phyloP scores from a whole-genome alignment of 2,113 vertebrate genomes.

The Stomatorhinus ivindoensis region DNA sequence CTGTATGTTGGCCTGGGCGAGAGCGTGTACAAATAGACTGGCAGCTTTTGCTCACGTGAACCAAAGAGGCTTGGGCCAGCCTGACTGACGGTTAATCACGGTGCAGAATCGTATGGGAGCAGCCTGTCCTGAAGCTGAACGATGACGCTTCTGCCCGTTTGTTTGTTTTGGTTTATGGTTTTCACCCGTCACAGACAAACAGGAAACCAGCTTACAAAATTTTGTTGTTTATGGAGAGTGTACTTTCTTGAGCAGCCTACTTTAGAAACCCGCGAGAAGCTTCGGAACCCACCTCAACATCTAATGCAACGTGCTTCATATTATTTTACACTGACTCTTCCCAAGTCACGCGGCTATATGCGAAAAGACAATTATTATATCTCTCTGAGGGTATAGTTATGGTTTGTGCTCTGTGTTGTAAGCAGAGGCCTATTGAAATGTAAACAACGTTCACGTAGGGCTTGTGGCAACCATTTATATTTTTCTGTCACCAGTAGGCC shows the following conservation, averaged over 20 bases:
- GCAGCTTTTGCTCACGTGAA: neutral
- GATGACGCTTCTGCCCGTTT: neutral
- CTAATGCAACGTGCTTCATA: neutral
- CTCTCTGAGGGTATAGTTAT: neutral
- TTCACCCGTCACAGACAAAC: neutral
- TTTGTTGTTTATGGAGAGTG: neutral
- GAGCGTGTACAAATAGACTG: neutral
- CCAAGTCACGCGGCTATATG: neutral
- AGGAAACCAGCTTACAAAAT: neutral
- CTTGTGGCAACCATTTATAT: neutral
- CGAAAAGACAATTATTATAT: neutral
- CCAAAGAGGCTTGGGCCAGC: neutral
- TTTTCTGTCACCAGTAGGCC: neutral
- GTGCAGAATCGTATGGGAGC: neutral
- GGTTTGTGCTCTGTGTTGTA: neutral
- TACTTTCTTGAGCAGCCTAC: neutral
- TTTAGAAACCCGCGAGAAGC: neutral
- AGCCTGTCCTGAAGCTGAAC: neutral
- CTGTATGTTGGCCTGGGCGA: neutral
- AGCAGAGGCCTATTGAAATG: neutral
- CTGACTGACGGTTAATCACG: neutral
- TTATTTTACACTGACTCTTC: neutral
- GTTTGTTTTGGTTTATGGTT: neutral
- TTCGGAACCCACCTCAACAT: neutral
- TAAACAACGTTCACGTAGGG: neutral